Percentiles rank a stretch among this genome's conserved stretches.
These are phyloP conservation scores for Molossus alvarezi DNA, from an alignment of 2,797 vertebrate genomes.

Conservation along the genomic window DNA sequence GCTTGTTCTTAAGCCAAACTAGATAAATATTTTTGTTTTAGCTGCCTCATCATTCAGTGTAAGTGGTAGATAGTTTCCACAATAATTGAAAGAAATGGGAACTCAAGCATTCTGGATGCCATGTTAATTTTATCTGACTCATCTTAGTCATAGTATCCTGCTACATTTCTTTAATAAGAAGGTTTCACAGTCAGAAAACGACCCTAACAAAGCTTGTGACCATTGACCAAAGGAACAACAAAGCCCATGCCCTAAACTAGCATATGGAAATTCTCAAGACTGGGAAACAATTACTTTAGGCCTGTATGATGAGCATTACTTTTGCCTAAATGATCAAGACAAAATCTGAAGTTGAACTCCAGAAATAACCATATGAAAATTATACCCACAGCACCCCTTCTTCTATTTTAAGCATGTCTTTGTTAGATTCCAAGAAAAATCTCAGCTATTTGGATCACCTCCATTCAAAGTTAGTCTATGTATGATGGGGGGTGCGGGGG, in stretches of 20 bases:
- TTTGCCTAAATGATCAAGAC: constrained; percentile 59
- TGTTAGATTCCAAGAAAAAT: constrained; percentile 45
- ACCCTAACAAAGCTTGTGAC: neutral
- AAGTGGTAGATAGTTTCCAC: constrained; percentile 3
- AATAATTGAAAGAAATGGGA: constrained; percentile 45
- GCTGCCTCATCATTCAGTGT: constrained; percentile 38
- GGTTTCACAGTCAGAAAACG: neutral
- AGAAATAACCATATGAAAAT: constrained; percentile 62
- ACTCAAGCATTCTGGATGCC: constrained; percentile 43
- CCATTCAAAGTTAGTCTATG: constrained; percentile 35
- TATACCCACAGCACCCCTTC: neutral
- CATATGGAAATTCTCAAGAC: constrained; percentile 35
- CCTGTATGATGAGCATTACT: constrained; percentile 20
- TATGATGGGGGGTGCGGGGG: neutral
- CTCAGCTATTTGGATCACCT: constrained; percentile 28
- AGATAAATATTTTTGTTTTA: constrained; percentile 64
- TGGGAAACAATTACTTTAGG: constrained; percentile 41
- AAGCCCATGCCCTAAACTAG: neutral
- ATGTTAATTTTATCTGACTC: constrained; percentile 55
- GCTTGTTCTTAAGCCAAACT: constrained; percentile 25
- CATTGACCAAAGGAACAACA: constrained; percentile 24
- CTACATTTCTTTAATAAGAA: constrained; percentile 59
- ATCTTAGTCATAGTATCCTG: constrained; percentile 23
- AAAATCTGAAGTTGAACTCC: constrained; percentile 68
- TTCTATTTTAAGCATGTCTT: constrained; percentile 47